Percentiles rank a stretch among this genome's conserved stretches.
phyloP scores from a whole-genome alignment of 2,888 invertebrate species.

The Esperia sulphurella region DNA sequence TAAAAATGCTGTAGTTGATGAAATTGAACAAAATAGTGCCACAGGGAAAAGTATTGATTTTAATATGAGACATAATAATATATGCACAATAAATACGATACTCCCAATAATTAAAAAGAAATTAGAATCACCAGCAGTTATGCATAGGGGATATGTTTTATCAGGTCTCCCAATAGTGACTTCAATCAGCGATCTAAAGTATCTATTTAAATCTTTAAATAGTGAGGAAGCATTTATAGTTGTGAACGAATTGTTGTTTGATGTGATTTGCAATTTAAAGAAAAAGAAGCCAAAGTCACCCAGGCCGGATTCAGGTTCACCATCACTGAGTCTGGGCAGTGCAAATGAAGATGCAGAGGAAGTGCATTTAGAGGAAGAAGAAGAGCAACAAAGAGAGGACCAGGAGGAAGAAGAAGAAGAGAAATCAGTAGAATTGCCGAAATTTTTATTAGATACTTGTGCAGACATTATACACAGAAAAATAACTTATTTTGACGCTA shows the following conservation, averaged over 20 bases:
- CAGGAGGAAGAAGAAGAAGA: conserved; percentile 32
- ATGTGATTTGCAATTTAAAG: conserved; percentile 45
- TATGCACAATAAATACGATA: conserved; percentile 70
- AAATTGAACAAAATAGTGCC: conserved; percentile 73
- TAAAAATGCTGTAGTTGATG: conserved; percentile 72
- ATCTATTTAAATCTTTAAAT: conserved; percentile 32
- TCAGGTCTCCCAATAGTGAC: conserved; percentile 83
- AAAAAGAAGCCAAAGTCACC: conserved; percentile 41
- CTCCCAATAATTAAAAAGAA: conserved; percentile 73
- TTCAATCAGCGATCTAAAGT: conserved; percentile 36
- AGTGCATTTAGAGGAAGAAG: conserved; percentile 29
- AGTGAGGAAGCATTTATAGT: conserved; percentile 48
- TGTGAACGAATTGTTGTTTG: conserved; percentile 40
- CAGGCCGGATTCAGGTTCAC: conserved; percentile 11
- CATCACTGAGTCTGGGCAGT: conserved; percentile 29
- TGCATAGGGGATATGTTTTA: conserved; percentile 82
- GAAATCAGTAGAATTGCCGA: conserved; percentile 47
- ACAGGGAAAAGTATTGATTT: conserved; percentile 80
- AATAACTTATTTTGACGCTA: conserved; percentile 37
- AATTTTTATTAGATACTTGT: conserved; percentile 52
- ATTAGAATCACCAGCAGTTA: conserved; percentile 65
- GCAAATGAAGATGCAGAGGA: conserved; percentile 25
- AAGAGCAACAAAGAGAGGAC: conserved; percentile 30
- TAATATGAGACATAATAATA: conserved; percentile 75
- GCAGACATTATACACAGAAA: conserved; percentile 31